Evolutionary conservation across 1,140 invertebrate species (phyloP).

Genomic region (Drosophila miranda): DNA sequence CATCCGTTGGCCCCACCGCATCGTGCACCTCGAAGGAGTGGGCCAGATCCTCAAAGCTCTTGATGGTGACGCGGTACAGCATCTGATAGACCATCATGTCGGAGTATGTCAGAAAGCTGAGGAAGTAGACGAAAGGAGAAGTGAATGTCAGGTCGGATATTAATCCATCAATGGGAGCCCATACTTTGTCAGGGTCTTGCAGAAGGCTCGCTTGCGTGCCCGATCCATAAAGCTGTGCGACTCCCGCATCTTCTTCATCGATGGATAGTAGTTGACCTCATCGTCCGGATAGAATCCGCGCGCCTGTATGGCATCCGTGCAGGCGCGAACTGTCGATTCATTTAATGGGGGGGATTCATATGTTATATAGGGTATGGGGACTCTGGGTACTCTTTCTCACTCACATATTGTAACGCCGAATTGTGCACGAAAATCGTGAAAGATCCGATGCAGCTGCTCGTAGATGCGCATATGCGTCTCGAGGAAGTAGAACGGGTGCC

Average conservation of each 20-base stretch:
- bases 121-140: background rate
- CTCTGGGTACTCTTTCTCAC: slow-evolving; percentile 6
- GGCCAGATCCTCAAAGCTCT: slow-evolving; percentile 60
- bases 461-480: slow-evolving; percentile 85
- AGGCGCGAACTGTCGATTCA: slow-evolving; percentile 84
- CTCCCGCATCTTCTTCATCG: slow-evolving; percentile 83
- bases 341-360: background rate
- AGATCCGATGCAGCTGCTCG: slow-evolving; percentile 53
- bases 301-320: slow-evolving; percentile 87
- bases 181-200: slow-evolving; percentile 87
- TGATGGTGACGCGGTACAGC: slow-evolving; percentile 63
- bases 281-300: slow-evolving; percentile 89
- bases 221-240: slow-evolving; percentile 93
- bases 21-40: slow-evolving; percentile 59
- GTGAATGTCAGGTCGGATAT: too few relatives aligned
- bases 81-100: slow-evolving; percentile 70
- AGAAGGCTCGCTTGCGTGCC: slow-evolving; percentile 90
- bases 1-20: slow-evolving; percentile 50
- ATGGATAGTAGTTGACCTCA: slow-evolving; percentile 84
- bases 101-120: slow-evolving; percentile 65
- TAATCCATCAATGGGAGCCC: background rate
- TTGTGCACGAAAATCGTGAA: slow-evolving; percentile 64
- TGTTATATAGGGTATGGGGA: background rate
- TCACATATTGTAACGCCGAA: slow-evolving; percentile 61
- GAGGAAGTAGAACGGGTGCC: slow-evolving; percentile 86